Percentiles rank a stretch among this genome's conserved stretches.
phyloP scores from a whole-genome alignment of 2,888 invertebrate genomes.

The Drosophila atroscutellata region DNA sequence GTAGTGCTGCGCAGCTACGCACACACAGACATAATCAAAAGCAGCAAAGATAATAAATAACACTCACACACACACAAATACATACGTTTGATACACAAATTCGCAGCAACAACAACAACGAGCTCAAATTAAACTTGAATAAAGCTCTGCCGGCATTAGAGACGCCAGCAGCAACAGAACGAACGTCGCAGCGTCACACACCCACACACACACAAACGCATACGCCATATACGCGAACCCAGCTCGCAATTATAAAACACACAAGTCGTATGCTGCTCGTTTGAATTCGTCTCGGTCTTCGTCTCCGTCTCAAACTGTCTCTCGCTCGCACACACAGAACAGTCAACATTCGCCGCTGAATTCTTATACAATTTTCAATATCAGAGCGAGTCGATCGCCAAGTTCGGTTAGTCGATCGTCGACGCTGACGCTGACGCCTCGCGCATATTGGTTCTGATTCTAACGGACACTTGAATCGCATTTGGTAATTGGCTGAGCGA shows the following conservation, averaged over 20 bases:
- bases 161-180: slow-evolving; percentile 33
- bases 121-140: slow-evolving; percentile 68
- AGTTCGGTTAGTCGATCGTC: slow-evolving; percentile 50
- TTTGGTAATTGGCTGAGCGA: slow-evolving; percentile 53
- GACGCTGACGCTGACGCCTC: slow-evolving; percentile 22
- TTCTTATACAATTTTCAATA: slow-evolving; percentile 63
- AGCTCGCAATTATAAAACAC: slow-evolving; percentile 46
- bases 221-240: slow-evolving; percentile 2
- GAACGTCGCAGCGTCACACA: slow-evolving; percentile 40
- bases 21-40: slow-evolving; percentile 33
- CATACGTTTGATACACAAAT: slow-evolving; percentile 51
- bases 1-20: slow-evolving; percentile 40
- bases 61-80: slow-evolving; percentile 16
- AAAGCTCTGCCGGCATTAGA: slow-evolving; percentile 44
- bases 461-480: slow-evolving; percentile 57
- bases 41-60: slow-evolving; percentile 49
- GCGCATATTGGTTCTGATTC: slow-evolving; percentile 57
- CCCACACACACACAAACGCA: slow-evolving; percentile 32
- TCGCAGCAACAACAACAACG: slow-evolving; percentile 36
- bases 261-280: slow-evolving; percentile 22
- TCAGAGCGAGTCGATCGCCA: slow-evolving; percentile 48
- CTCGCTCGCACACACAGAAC: slow-evolving; percentile 33
- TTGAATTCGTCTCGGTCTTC: background rate
- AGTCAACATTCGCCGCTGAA: slow-evolving; percentile 30
- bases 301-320: background rate